phyloP scores from a whole-genome alignment of 2,113 vertebrate genomes.

The Perccottus glenii region DNA sequence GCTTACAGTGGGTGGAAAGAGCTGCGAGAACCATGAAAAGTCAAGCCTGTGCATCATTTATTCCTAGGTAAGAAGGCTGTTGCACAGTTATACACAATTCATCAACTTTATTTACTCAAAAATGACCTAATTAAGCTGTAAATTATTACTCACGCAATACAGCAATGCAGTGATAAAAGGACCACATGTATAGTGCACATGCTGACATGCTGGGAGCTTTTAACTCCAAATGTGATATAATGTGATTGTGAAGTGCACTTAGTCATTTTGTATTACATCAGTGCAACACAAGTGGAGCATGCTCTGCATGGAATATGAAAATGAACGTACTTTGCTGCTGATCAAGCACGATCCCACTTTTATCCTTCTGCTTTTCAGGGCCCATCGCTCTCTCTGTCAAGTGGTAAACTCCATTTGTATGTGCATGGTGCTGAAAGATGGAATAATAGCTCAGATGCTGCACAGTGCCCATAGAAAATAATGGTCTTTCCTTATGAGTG shows the following conservation, averaged over 20 bases:
- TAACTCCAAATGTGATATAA: slow-evolving; percentile 38
- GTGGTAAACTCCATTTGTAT: slow-evolving; percentile 63
- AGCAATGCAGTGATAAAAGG: slow-evolving; percentile 17
- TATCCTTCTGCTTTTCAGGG: slow-evolving; percentile 51
- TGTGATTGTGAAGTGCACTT: slow-evolving; percentile 40
- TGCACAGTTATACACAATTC: slow-evolving; percentile 20
- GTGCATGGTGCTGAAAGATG: slow-evolving; percentile 44
- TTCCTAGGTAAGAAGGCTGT: slow-evolving; percentile 33
- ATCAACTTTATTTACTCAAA: slow-evolving; percentile 32
- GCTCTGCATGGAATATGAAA: slow-evolving; percentile 46
- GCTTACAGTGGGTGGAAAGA: slow-evolving; percentile 49
- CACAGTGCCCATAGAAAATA: slow-evolving; percentile 53
- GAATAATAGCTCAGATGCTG: slow-evolving; percentile 48
- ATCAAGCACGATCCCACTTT: slow-evolving; percentile 50
- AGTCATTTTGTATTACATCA: slow-evolving; percentile 37
- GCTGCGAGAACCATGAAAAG: neutral
- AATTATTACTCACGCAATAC: slow-evolving; percentile 17
- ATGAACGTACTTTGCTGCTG: slow-evolving; percentile 40
- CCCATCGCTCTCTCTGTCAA: slow-evolving; percentile 49
- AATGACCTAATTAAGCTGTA: slow-evolving; percentile 39
- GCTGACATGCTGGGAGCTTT: slow-evolving; percentile 34
- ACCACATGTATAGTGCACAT: slow-evolving; percentile 20
- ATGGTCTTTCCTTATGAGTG: slow-evolving; percentile 60
- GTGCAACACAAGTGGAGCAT: slow-evolving; percentile 37
- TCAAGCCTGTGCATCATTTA: slow-evolving; percentile 23